Evolutionary conservation across 2,888 invertebrate species (phyloP).

Genomic region (Laspeyria flexula): DNA sequence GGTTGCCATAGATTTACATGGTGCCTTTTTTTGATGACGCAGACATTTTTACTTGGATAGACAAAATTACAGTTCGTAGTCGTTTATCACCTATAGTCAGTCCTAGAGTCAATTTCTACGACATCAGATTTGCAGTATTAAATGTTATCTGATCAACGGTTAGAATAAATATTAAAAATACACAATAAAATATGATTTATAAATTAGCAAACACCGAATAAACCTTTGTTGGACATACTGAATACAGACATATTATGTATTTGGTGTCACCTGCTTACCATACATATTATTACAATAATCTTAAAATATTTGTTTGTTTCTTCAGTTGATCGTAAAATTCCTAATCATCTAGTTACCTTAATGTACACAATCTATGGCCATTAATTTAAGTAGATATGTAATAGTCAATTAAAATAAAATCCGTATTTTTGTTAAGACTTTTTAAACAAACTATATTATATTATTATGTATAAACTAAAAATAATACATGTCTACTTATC

Average conservation of each 20-base stretch:
- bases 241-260: background rate
- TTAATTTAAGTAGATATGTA: slow-evolving; percentile 24
- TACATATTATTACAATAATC: slow-evolving; percentile 28
- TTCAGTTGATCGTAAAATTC: slow-evolving; percentile 1
- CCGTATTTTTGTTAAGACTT: slow-evolving; percentile 29
- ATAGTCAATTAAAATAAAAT: slow-evolving; percentile 23
- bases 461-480: background rate
- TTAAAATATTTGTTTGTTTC: slow-evolving; percentile 2
- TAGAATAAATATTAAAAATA: background rate
- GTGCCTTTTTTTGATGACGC: too few relatives aligned
- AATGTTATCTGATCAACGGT: too few relatives aligned
- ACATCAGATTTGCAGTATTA: too few relatives aligned
- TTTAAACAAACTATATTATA: background rate
- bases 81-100: too few relatives aligned
- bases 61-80: too few relatives aligned
- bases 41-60: too few relatives aligned
- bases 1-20: too few relatives aligned
- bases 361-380: slow-evolving; percentile 50
- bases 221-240: background rate
- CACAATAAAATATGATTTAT: slow-evolving; percentile 35
- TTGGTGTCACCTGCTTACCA: slow-evolving; percentile 27
- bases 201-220: background rate
- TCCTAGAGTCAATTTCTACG: too few relatives aligned
- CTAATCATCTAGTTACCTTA: slow-evolving; percentile 28
- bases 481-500: slow-evolving; percentile 9